Base-by-base conservation (phyloP, 2,797 vertebrate species). In the Bradypodion ventrale region DNA sequence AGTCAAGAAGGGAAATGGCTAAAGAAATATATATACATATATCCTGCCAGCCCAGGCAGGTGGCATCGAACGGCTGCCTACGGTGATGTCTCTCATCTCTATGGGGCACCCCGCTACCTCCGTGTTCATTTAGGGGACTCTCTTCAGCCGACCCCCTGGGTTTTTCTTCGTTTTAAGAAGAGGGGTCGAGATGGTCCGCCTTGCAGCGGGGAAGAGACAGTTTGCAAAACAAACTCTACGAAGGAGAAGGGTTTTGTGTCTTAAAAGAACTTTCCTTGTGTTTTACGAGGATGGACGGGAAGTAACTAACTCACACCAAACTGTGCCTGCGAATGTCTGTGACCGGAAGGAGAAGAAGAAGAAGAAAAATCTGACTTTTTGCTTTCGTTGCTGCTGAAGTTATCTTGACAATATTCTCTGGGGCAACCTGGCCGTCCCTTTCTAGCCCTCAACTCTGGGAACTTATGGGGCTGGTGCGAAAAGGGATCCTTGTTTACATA, bases 401-500 rank as follows among this genome's bases (percentile, higher is more conserved):
- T 85, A 85, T 68, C 29, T 49, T 60, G 65, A 46, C 13, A 49
- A 4, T 12, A 10, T 19, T 21, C 13, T 56, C 13, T 4, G 68
- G 40, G 40, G 23, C 1, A 16, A 35, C 32, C n/a, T n/a, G n/a
- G n/a, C n/a, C n/a, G n/a, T n/a, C n/a, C 15, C 13, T 32, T 32
- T 16, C 35, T 3, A 56, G 21, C 52, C 12, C 65, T 69, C 80
- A 77, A 49, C 3, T 15, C 42, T 62, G 73, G 84, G 78, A 19
- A 60, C 27, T 27, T 12, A 21, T 23, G 40, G 25, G 19, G 46
- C 81, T 78, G 81, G 69, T 4, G 1, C 27, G 23, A 23, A 40
- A 10, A 9, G 25, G 40, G 21, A 87, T 91, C 88, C 93, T n/a
- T 94, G 95, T 96, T 96, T 96, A 96, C 95, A 94, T 91, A 88